Evolutionary conservation across 2,113 vertebrate genomes (phyloP).

Genomic region (Clinocottus analis): DNA sequence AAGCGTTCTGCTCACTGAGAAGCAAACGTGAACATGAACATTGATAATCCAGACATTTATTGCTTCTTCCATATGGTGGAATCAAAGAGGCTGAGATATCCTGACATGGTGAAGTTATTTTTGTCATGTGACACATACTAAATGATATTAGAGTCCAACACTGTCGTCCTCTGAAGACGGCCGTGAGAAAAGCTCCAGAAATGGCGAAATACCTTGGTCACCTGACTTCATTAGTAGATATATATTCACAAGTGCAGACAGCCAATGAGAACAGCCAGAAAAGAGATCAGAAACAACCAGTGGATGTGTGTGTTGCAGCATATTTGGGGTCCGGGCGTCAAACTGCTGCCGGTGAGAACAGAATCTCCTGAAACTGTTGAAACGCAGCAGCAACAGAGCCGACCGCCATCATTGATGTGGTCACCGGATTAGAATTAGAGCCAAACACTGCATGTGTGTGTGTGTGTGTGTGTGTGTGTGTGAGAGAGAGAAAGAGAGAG

Average conservation of each 20-base stretch:
- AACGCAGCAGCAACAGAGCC: background rate
- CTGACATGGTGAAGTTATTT: too few relatives aligned
- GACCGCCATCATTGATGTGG: background rate
- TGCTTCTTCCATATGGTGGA: background rate
- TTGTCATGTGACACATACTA: too few relatives aligned
- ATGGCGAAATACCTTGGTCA: background rate
- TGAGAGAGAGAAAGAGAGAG: slow-evolving; percentile 24
- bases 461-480: background rate
- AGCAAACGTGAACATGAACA: too few relatives aligned
- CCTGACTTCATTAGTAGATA: background rate
- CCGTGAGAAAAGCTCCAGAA: background rate
- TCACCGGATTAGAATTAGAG: background rate
- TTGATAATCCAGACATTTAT: too few relatives aligned
- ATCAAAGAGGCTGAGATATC: too few relatives aligned
- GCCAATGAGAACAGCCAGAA: background rate
- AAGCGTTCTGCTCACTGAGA: too few relatives aligned
- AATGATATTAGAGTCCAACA: background rate
- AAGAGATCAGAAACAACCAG: background rate
- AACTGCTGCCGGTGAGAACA: slow-evolving; percentile 2
- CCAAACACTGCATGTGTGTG: background rate
- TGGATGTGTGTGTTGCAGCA: background rate
- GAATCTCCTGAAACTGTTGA: slow-evolving; percentile 1
- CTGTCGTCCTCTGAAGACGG: background rate
- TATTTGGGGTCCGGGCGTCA: background rate
- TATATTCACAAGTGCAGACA: background rate